Evolutionary conservation across 2,797 vertebrate species (phyloP), one percentile per base, ranked within the genome.

Genomic region (Hypotaenidia okinawae): DNA sequence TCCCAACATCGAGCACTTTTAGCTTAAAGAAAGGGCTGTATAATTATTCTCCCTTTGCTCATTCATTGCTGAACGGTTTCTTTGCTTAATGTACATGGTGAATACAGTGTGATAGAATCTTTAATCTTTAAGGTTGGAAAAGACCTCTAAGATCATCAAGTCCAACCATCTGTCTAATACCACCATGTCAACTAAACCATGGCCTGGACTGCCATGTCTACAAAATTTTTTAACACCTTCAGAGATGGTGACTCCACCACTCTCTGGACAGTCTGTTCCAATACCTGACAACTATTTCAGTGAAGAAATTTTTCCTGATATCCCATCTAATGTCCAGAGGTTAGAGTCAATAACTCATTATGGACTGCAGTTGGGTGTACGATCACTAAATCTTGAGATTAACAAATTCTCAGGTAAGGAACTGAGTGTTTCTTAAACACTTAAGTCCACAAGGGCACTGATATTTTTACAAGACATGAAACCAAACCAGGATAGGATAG

Each of bases 291-390:
- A 49, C 47, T 49, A 11, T 23, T 49, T 23, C 47, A 49, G 47
- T 23, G 47, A 23, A 49, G 47, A 49, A 23, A 49, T 49, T 49
- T 49, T 23, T 49, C 47, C 47, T 49, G 12, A 49, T 49, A 49
- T 13, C 47, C 47, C 10, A 49, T 49, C 47, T 49, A 49, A 73
- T 41, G 43, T 67, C 76, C 91, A 95, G 84, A 84, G 69, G 43
- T 8, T 84, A 72, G 55, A 97, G 95, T 96, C 95, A 92, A 93
- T 96, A 97, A 95, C 89, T 72, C 81, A 85, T 95, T 80, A 69
- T 5, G 41, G 58, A 87, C 43, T 54, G n/a, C 0, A 0, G 92
- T 93, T 90, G 88, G 37, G 67, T 84, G 78, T n/a, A 78, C 25
- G 49, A 23, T 66, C 87, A 82, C 22, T 89, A 96, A 97, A 96